These are phyloP conservation scores for Miltochrista miniata DNA, from an alignment of 2,888 invertebrate genomes.

Conservation along the genomic window DNA sequence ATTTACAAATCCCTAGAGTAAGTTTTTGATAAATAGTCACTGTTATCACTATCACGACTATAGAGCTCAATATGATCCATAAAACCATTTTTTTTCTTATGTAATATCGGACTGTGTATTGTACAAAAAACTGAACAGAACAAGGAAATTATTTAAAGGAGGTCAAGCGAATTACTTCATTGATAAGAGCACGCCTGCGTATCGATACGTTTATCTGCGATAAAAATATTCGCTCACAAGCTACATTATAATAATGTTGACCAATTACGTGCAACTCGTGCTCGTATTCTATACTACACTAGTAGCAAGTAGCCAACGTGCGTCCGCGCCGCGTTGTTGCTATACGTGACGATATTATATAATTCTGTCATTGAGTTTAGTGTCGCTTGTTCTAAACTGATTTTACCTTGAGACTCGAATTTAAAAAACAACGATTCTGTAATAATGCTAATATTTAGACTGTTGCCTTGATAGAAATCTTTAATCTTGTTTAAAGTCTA, in stretches of 20 bases:
- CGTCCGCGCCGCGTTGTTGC: slow-evolving; percentile 49
- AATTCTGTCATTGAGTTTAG: slow-evolving; percentile 52
- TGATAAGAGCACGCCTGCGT: slow-evolving; percentile 25
- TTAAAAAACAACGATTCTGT: slow-evolving; percentile 16
- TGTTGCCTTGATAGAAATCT: too few relatives aligned
- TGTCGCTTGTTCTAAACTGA: slow-evolving; percentile 42
- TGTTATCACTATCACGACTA: slow-evolving; percentile 44
- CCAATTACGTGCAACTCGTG: slow-evolving; percentile 32
- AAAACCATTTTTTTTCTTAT: slow-evolving; percentile 45
- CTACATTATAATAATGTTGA: slow-evolving; percentile 28
- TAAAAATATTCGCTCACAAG: slow-evolving; percentile 27
- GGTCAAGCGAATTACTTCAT: slow-evolving; percentile 35
- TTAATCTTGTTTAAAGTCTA: too few relatives aligned
- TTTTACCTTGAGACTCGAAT: slow-evolving; percentile 45
- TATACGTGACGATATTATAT: slow-evolving; percentile 46
- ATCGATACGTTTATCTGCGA: slow-evolving; percentile 44
- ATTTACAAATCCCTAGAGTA: slow-evolving; percentile 66
- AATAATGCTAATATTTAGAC: too few relatives aligned
- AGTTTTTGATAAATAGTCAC: slow-evolving; percentile 72
- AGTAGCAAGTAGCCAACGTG: slow-evolving; percentile 55
- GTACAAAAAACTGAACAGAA: slow-evolving; percentile 18
- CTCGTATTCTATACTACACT: slow-evolving; percentile 42
- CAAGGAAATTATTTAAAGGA: slow-evolving; percentile 22
- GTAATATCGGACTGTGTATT: slow-evolving; percentile 9
- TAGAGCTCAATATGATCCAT: slow-evolving; percentile 42